Evolutionary conservation across 2,113 vertebrate genomes (phyloP).

Genomic region (Oriolus oriolus): DNA sequence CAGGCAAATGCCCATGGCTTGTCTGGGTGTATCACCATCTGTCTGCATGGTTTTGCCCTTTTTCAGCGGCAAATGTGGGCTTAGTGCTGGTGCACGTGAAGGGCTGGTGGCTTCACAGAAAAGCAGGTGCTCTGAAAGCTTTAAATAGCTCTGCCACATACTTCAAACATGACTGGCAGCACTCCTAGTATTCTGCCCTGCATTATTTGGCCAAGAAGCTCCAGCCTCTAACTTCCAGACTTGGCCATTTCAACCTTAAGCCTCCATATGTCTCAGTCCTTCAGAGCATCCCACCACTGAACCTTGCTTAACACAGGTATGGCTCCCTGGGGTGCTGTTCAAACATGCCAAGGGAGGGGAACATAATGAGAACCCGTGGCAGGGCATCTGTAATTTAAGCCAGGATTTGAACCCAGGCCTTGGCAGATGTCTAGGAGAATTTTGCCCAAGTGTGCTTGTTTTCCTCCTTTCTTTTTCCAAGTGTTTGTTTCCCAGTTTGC

Average conservation of each 20-base stretch:
- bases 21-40: background rate
- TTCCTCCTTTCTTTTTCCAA: constrained; percentile 55
- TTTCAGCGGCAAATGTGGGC: background rate
- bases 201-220: background rate
- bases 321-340: background rate
- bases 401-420: constrained; percentile 21
- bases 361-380: background rate
- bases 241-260: background rate
- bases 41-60: background rate
- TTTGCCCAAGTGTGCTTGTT: constrained; percentile 52
- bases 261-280: background rate
- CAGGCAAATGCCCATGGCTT: background rate
- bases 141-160: background rate
- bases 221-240: background rate
- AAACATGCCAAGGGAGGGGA: background rate
- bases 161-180: background rate
- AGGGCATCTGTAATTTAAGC: constrained; percentile 40
- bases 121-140: constrained; percentile 29
- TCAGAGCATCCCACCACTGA: background rate
- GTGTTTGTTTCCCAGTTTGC: constrained; percentile 70
- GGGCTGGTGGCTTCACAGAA: background rate
- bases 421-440: constrained; percentile 41
- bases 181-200: background rate
- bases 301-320: background rate
- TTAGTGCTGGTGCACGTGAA: background rate